Conservation (phyloP, 2,888 invertebrate species). For the Cylindroiulus punctatus region DNA sequence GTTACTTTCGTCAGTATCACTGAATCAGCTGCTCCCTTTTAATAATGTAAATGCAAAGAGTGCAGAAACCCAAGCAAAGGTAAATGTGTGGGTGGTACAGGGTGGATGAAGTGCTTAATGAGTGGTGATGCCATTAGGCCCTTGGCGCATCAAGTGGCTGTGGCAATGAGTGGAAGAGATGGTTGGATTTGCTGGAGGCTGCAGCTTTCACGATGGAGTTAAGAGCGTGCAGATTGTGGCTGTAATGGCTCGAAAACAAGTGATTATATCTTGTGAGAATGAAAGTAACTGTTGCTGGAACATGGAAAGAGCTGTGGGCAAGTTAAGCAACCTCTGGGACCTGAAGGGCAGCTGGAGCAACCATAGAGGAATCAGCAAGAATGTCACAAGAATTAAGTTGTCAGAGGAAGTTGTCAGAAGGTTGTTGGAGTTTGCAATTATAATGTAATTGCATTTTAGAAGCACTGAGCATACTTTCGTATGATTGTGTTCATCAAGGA, state of each 20-base stretch:
- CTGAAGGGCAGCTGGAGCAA: no score
- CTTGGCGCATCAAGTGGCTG: not conserved
- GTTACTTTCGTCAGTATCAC: not conserved
- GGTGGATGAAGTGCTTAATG: not conserved
- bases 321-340: no score
- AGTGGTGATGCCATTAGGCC: constrained; percentile 7
- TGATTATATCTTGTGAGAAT: not conserved
- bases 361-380: no score
- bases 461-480: no score
- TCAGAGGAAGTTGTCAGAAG: no score
- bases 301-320: not conserved
- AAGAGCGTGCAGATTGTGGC: not conserved
- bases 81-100: not conserved
- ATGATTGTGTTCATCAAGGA: no score
- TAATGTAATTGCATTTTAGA: no score
- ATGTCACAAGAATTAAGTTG: no score
- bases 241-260: not conserved
- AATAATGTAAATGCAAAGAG: not conserved
- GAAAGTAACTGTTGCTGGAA: not conserved
- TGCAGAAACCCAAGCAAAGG: not conserved
- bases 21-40: not conserved
- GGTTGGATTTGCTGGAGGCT: not conserved
- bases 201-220: not conserved
- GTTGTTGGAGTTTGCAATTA: no score
- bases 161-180: not conserved